Base-by-base conservation (phyloP, 2,113 vertebrate species). In the Paracyprichromis sp. region DNA sequence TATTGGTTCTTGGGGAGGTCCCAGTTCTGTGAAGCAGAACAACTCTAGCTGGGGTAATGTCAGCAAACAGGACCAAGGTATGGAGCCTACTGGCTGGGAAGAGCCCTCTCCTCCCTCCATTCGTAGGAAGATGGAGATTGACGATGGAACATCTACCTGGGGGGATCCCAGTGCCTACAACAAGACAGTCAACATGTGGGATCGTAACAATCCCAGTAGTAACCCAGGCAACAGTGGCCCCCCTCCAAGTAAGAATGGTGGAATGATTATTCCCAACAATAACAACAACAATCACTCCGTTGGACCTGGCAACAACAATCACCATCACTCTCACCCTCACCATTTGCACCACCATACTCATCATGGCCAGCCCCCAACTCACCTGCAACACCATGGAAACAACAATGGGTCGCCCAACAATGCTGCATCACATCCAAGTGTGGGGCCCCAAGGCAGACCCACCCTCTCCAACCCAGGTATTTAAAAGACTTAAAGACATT, bases 71-170 rank as follows among this genome's bases (percentile, higher is more conserved):
- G 99, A 99, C 93, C 97, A 97, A 83, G 94, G 92, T 85, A 96
- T 96, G 79, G 98, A 99, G 91, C 94, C 97, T 91, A 99, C 97
- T 45, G 99, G 99, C 93, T 99, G 99, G 98, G 97, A 99, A 88
- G 98, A 99, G 84, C 99, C 98, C 76, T 99, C 98, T 40, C 98
- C 98, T 80, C 98, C 98, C 5, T 99, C 99, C 87, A 96, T 99
- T 88, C 98, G 98, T 52, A 98, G 98, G 90, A 99, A 99, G 95
- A 99, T 99, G 98, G 99, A 99, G 95, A 99, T 99, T 3, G 99
- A 99, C 85, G 99, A 99, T 80, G 99, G 99, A 96, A 99, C 98
- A 92, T 98, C 99, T 93, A 98, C 98, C 92, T 99, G 99, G 99
- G 99, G 98, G 11, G 98, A 99, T 96, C 98, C 99, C 19, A 97